Evolutionary conservation across 2,797 vertebrate genomes (phyloP).

Genomic region (Sebastes oblongus): DNA sequence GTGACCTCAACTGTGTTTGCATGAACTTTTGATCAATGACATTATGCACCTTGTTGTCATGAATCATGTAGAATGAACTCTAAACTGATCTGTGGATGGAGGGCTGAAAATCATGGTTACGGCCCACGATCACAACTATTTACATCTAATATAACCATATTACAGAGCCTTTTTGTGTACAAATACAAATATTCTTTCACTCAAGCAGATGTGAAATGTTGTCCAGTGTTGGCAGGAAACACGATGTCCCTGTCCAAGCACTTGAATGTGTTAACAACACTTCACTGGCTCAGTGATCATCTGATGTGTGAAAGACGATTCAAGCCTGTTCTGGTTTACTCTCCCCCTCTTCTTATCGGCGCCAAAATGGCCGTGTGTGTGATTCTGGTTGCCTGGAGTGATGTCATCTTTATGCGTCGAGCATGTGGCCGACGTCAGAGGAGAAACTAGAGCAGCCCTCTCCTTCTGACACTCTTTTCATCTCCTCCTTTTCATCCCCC

Average conservation of each 20-base stretch:
- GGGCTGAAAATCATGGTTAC: neutral
- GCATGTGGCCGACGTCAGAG: constrained; percentile 7
- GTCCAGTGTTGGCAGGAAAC: neutral
- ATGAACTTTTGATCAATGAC: neutral
- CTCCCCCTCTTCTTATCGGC: neutral
- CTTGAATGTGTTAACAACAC: neutral
- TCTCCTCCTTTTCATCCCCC: neutral
- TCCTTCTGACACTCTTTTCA: neutral
- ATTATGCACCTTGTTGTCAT: neutral
- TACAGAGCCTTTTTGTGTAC: neutral
- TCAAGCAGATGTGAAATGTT: neutral
- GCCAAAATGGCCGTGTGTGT: neutral
- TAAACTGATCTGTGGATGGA: neutral
- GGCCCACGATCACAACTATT: neutral
- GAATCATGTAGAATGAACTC: too few relatives aligned
- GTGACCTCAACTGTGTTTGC: too few relatives aligned
- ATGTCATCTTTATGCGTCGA: neutral
- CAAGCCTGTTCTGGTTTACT: neutral
- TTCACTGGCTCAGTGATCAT: neutral
- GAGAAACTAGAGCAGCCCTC: constrained; percentile 25
- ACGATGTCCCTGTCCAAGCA: neutral
- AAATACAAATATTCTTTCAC: neutral
- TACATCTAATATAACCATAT: neutral
- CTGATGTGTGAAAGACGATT: neutral
- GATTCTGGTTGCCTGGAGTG: constrained; percentile 2